These are phyloP conservation scores for Eilema sororculum DNA, from an alignment of 2,888 invertebrate genomes.

Conservation along the genomic window DNA sequence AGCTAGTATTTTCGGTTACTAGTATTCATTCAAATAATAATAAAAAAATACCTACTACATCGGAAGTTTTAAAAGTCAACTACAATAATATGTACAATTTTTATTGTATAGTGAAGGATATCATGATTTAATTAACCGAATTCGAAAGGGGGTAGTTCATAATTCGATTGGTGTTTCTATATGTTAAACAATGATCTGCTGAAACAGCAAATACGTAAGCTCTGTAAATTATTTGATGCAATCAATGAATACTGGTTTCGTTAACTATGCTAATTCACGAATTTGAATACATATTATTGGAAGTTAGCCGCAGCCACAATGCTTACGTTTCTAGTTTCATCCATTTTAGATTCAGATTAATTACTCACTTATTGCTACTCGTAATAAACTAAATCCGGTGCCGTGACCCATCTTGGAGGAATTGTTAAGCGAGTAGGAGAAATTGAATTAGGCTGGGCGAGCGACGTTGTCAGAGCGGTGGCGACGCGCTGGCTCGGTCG, in stretches of 20 bases:
- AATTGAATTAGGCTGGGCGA: slow-evolving; percentile 75
- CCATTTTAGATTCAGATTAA: slow-evolving; percentile 72
- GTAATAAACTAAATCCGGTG: slow-evolving; percentile 77
- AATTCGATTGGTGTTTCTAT: no score
- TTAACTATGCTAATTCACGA: slow-evolving; percentile 61
- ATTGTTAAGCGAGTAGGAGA: slow-evolving; percentile 75
- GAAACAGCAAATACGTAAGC: neutral
- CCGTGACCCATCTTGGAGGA: slow-evolving; percentile 74
- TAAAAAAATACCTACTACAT: no score
- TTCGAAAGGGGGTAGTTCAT: no score
- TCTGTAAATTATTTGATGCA: slow-evolving; percentile 43
- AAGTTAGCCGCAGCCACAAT: slow-evolving; percentile 68
- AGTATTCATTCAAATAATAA: no score
- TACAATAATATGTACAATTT: neutral
- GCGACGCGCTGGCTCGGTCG: slow-evolving; percentile 32
- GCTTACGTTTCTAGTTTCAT: slow-evolving; percentile 68
- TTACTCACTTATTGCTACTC: slow-evolving; percentile 75
- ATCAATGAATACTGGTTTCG: slow-evolving; percentile 51
- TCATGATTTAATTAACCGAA: neutral
- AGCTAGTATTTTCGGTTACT: no score
- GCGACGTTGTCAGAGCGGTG: slow-evolving; percentile 53
- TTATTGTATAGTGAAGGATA: no score
- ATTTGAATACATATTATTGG: slow-evolving; percentile 67
- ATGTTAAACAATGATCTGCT: neutral
- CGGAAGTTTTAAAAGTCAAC: no score